Evolutionary conservation across 2,113 vertebrate species (phyloP), one percentile per base, ranked within the genome.

Genomic region (Etheostoma spectabile): DNA sequence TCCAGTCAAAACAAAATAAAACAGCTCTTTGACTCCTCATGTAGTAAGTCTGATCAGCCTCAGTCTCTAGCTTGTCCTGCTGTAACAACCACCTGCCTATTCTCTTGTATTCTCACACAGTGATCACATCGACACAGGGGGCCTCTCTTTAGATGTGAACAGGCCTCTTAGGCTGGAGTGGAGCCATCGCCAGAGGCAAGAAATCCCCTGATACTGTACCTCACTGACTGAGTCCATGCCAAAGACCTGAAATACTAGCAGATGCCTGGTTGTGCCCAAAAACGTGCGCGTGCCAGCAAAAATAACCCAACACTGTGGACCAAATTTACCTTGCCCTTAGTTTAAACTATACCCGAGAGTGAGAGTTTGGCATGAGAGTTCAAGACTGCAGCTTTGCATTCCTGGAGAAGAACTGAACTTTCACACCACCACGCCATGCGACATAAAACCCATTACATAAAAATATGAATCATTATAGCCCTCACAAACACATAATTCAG

Each of bases 1-100:
- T 94, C 93, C 91, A 92, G 91, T 93, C 93, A 93, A 94, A 94
- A 94, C 93, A 94, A 95, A 95, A 94, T 91, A 93, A 92, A 94
- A 93, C 74, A 75, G 86, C 90, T 92, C 90, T 93, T 91, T 93
- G 92, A 91, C 92, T 90, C 77, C 38, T 88, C 69, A 19, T 87
- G 90, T 72, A 86, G 77, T 85, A 46, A 77, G 83, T 67, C 83
- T 79, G 86, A 92, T 85, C 83, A 73, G 87, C 72, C 88, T 83
- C 77, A 81, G 87, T 85, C 88, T 91, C 82, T 48, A 51, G 86
- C 85, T 89, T 52, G 78, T 86, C 82, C 87, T 68, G 69, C 90
- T 91, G 11, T 61, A 89, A 91, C 88, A 90, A 93, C 90, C 91
- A 80, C 80, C 81, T 89, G 84, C 87, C 82, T 90, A 80, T 88